Conservation (phyloP, 2,113 vertebrate species). For the Mormyrus iriodes region DNA sequence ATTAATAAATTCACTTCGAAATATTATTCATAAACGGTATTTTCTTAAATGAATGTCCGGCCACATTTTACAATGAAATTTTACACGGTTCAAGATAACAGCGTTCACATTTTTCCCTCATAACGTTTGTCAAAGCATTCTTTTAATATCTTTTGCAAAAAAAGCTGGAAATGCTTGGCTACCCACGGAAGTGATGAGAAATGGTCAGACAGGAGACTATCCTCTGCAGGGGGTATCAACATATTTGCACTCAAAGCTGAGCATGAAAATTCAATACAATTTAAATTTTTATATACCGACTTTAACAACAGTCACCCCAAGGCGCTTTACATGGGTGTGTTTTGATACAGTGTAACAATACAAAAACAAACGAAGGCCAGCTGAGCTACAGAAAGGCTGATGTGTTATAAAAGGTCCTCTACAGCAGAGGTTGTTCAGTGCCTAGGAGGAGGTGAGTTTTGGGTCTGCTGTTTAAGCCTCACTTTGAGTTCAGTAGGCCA, state of each 20-base stretch:
- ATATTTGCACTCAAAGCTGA: background rate
- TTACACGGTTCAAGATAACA: background rate
- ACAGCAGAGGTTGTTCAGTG: background rate
- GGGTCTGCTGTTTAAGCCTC: background rate
- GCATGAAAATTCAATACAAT: slow-evolving; percentile 4
- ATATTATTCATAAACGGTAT: background rate
- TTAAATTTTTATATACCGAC: too few relatives aligned
- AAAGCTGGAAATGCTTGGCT: background rate
- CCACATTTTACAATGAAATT: background rate
- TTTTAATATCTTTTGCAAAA: background rate
- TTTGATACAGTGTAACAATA: too few relatives aligned
- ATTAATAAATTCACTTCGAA: background rate
- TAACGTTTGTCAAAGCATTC: background rate
- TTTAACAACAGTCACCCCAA: too few relatives aligned
- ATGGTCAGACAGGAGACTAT: background rate
- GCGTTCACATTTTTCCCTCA: background rate
- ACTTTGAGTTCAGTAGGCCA: background rate
- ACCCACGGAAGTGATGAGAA: background rate
- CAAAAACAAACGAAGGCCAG: too few relatives aligned
- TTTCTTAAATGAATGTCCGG: background rate
- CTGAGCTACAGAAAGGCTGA: background rate
- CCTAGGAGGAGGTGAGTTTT: background rate
- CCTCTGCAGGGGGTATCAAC: background rate
- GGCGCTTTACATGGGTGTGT: too few relatives aligned
- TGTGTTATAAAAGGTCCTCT: background rate